Percentiles rank a stretch among this genome's conserved stretches.
phyloP scores from a whole-genome alignment of 1,140 invertebrate genomes.

The Mya arenaria region DNA sequence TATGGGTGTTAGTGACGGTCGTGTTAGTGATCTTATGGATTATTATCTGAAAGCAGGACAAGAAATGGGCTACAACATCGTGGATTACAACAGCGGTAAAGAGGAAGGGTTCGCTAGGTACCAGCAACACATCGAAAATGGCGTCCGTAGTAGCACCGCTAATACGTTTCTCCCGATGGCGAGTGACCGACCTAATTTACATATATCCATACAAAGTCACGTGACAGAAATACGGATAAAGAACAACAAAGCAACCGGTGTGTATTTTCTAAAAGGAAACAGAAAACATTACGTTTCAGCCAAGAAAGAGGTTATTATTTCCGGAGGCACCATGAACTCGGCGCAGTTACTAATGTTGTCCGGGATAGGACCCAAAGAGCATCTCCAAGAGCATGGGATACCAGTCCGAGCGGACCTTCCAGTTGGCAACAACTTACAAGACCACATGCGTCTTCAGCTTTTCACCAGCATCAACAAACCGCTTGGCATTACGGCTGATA shows the following conservation, averaged over 20 bases:
- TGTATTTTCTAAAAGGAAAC: conserved; percentile 69
- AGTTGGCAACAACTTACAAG: conserved; percentile 93
- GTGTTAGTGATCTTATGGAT: not conserved
- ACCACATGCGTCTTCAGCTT: conserved; percentile 82
- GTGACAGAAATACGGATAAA: not conserved
- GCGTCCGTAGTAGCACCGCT: not conserved
- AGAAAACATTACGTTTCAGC: conserved; percentile 84
- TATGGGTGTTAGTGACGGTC: not conserved
- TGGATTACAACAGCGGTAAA: conserved; percentile 27
- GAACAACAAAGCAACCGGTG: conserved; percentile 53
- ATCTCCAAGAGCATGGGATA: conserved; percentile 70
- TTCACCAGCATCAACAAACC: conserved; percentile 54
- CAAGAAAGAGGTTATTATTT: conserved; percentile 83
- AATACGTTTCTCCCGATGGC: not conserved
- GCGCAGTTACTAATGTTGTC: conserved; percentile 84
- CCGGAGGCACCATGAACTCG: conserved; percentile 84
- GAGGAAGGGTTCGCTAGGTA: not conserved
- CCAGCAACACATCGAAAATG: conserved; percentile 14
- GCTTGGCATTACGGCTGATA: conserved; percentile 21
- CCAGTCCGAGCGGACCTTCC: conserved; percentile 84
- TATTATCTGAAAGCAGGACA: not conserved
- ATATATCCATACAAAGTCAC: not conserved
- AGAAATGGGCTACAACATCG: conserved; percentile 83
- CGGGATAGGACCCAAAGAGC: conserved; percentile 83
- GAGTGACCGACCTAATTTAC: not conserved